Evolutionary conservation across 2,113 vertebrate genomes (phyloP).

Genomic region (Eublepharis macularius): DNA sequence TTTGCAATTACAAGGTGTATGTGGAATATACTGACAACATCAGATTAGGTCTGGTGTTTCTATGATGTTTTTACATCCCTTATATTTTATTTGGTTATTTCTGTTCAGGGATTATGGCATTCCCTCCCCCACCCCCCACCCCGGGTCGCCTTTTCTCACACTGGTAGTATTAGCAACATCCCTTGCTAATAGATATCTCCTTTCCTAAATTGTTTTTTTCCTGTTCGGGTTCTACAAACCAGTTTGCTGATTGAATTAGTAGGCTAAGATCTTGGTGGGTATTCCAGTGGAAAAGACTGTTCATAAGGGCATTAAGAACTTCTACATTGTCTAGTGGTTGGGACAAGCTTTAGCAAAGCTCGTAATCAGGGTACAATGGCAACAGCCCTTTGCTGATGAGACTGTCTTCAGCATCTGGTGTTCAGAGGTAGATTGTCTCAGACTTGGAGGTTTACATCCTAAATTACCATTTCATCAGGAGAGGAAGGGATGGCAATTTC

Average conservation of each 20-base stretch:
- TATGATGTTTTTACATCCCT: slow-evolving; percentile 65
- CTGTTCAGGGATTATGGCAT: slow-evolving; percentile 53
- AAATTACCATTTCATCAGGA: no score
- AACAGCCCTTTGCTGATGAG: not conserved
- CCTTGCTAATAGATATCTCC: slow-evolving; percentile 38
- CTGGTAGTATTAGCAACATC: slow-evolving; percentile 37
- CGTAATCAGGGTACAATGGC: not conserved
- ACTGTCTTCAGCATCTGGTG: not conserved
- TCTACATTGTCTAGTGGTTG: not conserved
- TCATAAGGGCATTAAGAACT: not conserved
- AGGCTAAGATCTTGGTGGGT: not conserved
- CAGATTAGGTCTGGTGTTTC: slow-evolving; percentile 64
- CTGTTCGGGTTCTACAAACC: not conserved
- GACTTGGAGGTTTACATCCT: not conserved
- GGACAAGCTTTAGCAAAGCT: not conserved
- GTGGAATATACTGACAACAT: slow-evolving; percentile 61
- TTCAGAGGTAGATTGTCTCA: not conserved
- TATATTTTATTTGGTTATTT: slow-evolving; percentile 70
- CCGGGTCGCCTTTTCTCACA: slow-evolving; percentile 30
- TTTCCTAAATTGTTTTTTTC: not conserved
- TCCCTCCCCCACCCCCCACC: slow-evolving; percentile 45
- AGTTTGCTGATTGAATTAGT: not conserved
- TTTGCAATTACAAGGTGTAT: slow-evolving; percentile 74
- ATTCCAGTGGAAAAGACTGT: not conserved
- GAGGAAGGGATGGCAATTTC: no score